Conservation (phyloP, 2,797 vertebrate species). For the Oreochromis grahami region DNA sequence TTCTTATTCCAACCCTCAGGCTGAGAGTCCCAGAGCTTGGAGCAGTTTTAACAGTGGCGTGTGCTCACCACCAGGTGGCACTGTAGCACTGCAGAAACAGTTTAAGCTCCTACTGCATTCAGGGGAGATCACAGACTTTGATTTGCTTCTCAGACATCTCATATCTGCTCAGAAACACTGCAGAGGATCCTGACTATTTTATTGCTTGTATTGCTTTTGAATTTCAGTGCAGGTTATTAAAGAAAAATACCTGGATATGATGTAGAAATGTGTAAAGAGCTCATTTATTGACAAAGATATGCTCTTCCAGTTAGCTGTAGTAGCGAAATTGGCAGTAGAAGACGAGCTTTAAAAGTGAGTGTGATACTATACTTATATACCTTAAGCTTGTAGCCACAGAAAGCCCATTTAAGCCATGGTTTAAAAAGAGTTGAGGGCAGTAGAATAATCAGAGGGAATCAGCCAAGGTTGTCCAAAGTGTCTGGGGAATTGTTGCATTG, state of each 20-base stretch:
- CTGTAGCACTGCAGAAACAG: slow-evolving; percentile 17
- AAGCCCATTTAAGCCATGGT: slow-evolving; percentile 2
- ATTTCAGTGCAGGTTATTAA: background rate
- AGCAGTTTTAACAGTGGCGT: background rate
- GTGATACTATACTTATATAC: background rate
- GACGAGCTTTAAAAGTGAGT: background rate
- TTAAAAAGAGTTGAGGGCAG: slow-evolving; percentile 27
- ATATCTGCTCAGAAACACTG: background rate
- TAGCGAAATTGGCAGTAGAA: background rate
- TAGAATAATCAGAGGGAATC: slow-evolving; percentile 49
- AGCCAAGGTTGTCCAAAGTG: slow-evolving; percentile 43
- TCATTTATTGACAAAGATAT: background rate
- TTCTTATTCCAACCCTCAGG: background rate
- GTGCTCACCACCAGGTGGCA: slow-evolving; percentile 60
- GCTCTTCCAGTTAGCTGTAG: background rate
- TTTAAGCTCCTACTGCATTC: background rate
- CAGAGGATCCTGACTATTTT: background rate
- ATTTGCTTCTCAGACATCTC: slow-evolving; percentile 14
- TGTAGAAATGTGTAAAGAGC: background rate
- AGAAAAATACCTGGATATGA: background rate
- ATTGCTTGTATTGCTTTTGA: background rate
- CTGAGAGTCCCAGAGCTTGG: background rate
- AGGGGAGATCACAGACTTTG: slow-evolving; percentile 16
- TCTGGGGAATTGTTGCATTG: slow-evolving; percentile 55
- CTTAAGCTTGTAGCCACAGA: background rate